A percentile compares a stretch with the other conserved stretches of the same genome.
Evolutionary conservation across 2,113 vertebrate species (phyloP).

Genomic region (Mormyrus lacerda): DNA sequence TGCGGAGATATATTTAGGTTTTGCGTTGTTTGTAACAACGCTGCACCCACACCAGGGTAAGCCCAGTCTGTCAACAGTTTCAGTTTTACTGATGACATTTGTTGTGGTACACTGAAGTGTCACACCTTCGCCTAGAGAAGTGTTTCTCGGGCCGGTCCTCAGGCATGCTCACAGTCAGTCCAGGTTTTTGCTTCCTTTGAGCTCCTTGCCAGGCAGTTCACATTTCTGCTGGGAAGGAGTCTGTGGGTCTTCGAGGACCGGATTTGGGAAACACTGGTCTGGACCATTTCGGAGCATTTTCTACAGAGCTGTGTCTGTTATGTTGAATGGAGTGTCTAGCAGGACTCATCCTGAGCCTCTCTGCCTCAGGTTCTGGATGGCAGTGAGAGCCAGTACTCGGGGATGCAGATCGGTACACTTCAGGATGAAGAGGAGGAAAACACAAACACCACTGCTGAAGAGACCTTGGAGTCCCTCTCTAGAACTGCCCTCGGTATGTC

Average conservation of each 20-base stretch:
- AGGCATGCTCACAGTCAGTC: neutral
- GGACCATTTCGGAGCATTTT: neutral
- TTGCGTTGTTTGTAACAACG: neutral
- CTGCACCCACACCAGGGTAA: neutral
- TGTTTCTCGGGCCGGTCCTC: neutral
- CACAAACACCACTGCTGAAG: slow-evolving; percentile 48
- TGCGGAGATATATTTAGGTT: neutral
- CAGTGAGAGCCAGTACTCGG: slow-evolving; percentile 79
- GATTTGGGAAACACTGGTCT: neutral
- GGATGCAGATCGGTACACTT: slow-evolving; percentile 77
- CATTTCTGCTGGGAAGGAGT: neutral
- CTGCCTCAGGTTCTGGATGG: slow-evolving; percentile 77
- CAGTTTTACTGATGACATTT: neutral
- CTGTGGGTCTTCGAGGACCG: neutral
- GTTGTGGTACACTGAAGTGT: neutral
- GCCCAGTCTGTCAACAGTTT: neutral
- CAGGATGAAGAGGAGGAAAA: slow-evolving; percentile 86
- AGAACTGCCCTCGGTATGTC: slow-evolving; percentile 71
- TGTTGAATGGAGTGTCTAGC: neutral
- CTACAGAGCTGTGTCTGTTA: neutral
- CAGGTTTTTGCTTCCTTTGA: neutral
- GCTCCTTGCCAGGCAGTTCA: neutral
- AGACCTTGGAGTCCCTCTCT: slow-evolving; percentile 61
- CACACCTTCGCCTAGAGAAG: neutral
- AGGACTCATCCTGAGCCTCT: neutral